These are phyloP conservation scores for Tinamus guttatus DNA, from an alignment of 2,113 vertebrate species.

Conservation along the genomic window DNA sequence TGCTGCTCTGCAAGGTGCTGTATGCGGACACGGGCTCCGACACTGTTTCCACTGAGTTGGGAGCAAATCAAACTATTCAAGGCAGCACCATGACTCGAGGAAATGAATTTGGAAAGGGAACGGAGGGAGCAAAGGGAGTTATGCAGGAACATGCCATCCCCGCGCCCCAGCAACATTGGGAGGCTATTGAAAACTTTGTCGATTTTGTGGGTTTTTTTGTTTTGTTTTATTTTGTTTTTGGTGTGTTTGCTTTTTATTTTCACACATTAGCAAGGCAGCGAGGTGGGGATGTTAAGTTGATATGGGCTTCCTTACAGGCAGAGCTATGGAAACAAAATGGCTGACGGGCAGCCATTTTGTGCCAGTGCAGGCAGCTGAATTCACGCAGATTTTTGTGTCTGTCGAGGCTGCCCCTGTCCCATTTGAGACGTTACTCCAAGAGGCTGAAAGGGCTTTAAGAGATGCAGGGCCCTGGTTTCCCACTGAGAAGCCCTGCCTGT, in stretches of 20 bases:
- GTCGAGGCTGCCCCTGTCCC: neutral
- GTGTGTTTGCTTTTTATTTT: neutral
- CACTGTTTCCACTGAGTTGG: neutral
- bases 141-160: neutral
- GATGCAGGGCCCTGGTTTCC: neutral
- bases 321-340: constrained; percentile 66
- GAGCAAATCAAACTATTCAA: neutral
- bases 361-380: neutral
- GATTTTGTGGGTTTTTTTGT: too few species aligned
- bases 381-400: neutral
- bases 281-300: fast-evolving
- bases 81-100: neutral
- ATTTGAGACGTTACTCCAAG: neutral
- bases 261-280: fast-evolving
- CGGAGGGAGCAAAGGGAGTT: neutral
- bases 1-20: fast-evolving
- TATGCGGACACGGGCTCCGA: fast-evolving
- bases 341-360: constrained; percentile 70
- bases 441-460: constrained; percentile 10
- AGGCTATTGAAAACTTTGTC: neutral
- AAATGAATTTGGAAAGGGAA: neutral
- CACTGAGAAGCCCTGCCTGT: neutral
- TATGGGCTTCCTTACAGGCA: neutral
- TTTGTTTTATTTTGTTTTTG: neutral
- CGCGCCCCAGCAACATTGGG: fast-evolving